These are phyloP conservation scores for Parasteatoda tepidariorum DNA, from an alignment of 1,140 invertebrate species.

Conservation along the genomic window DNA sequence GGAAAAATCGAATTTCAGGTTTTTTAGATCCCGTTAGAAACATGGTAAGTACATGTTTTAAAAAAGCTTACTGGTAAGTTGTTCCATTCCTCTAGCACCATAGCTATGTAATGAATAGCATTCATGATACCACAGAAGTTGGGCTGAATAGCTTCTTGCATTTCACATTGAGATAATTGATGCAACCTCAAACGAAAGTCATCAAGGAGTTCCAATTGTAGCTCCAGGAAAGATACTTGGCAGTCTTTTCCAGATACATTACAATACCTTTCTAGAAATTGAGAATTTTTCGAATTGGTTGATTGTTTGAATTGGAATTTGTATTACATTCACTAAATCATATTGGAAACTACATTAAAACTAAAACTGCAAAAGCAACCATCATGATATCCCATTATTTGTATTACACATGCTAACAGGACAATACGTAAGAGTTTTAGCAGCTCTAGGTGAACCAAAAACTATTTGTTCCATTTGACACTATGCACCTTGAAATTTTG, in stretches of 20 bases:
- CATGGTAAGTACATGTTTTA: background rate
- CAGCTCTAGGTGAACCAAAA: no score
- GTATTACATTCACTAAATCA: no score
- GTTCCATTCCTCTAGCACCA: conserved; percentile 87
- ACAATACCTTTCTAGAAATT: conserved; percentile 57
- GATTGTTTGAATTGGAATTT: no score
- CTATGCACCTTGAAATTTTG: no score
- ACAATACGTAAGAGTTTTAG: no score
- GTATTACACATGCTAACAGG: no score
- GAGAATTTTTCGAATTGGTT: no score
- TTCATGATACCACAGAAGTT: conserved; percentile 81
- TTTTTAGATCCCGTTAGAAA: background rate
- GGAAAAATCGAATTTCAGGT: no score
- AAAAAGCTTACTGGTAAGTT: conserved; percentile 74
- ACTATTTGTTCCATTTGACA: no score
- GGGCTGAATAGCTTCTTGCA: conserved; percentile 74
- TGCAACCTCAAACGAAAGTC: conserved; percentile 86
- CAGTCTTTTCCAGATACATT: conserved; percentile 52
- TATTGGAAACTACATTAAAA: no score
- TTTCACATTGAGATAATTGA: conserved; percentile 77
- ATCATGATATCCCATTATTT: no score
- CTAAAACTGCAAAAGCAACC: no score
- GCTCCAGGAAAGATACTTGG: conserved; percentile 85
- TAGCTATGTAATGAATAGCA: conserved; percentile 82
- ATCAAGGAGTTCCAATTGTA: conserved; percentile 89